Conservation (phyloP, 2,797 vertebrate genomes). For the Mycteria americana region DNA sequence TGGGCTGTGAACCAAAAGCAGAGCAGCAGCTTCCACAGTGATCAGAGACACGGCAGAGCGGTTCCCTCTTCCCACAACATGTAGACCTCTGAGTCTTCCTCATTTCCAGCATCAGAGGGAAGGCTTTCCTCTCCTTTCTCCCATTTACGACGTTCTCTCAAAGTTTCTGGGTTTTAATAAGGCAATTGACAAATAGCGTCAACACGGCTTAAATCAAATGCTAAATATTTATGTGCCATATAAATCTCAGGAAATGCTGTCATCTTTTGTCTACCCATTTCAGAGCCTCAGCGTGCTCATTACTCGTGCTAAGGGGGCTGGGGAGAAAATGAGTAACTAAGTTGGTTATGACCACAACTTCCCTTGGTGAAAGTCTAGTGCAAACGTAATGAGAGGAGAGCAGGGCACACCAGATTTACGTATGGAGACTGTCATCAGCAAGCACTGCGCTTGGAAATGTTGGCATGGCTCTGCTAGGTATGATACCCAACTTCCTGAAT, state of each 20-base stretch:
- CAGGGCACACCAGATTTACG: neutral
- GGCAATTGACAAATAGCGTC: slow-evolving; percentile 22
- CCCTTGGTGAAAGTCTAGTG: neutral
- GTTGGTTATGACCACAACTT: neutral
- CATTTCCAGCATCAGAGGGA: neutral
- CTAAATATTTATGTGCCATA: slow-evolving; percentile 5
- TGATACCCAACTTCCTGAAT: neutral
- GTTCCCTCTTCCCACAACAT: neutral
- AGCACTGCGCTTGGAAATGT: neutral
- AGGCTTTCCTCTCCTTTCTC: neutral
- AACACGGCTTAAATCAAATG: neutral
- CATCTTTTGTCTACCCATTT: slow-evolving; percentile 1
- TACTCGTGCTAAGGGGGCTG: neutral
- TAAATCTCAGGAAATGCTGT: slow-evolving; percentile 6
- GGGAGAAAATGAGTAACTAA: neutral
- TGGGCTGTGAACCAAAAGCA: neutral
- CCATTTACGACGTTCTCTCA: neutral
- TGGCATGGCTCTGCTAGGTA: neutral
- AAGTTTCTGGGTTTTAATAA: slow-evolving; percentile 18
- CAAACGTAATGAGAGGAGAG: neutral
- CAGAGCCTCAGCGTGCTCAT: neutral
- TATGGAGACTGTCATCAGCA: neutral
- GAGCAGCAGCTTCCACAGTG: neutral
- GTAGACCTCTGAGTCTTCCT: neutral
- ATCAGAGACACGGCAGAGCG: neutral